phyloP scores from a whole-genome alignment of 2,888 invertebrate genomes.

The Omphaloscelis lunosa region DNA sequence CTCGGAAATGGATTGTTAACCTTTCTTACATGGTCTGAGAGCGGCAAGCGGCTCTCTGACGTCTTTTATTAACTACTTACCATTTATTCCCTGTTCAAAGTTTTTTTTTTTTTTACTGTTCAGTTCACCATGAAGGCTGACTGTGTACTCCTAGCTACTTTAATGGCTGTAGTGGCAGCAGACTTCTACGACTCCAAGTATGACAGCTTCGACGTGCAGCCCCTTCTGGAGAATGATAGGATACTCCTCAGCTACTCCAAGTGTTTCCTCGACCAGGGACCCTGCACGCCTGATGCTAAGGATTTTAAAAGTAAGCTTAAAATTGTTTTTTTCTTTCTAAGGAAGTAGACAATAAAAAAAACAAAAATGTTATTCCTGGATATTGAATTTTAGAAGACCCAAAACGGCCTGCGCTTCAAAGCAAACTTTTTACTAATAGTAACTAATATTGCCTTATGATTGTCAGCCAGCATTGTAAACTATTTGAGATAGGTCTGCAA shows the following conservation, averaged over 20 bases:
- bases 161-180: conserved; percentile 69
- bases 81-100: background rate
- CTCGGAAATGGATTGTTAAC: background rate
- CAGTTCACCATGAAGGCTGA: conserved; percentile 66
- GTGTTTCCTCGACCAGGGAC: conserved; percentile 92
- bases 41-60: background rate
- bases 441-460: background rate
- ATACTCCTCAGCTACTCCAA: conserved; percentile 93
- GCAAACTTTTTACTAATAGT: background rate
- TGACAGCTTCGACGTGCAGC: conserved; percentile 93
- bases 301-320: conserved; percentile 92
- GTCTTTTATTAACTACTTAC: background rate
- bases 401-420: background rate
- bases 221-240: conserved; percentile 92
- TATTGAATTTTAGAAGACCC: too few species aligned
- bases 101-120: background rate
- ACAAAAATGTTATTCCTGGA: background rate
- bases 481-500: background rate
- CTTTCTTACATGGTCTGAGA: background rate
- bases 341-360: background rate
- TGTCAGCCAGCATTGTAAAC: background rate
- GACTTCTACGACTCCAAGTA: conserved; percentile 92
- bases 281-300: conserved; percentile 93
- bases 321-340: background rate
- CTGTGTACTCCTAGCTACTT: conserved; percentile 58